Evolutionary conservation across 1,140 invertebrate genomes (phyloP), one percentile per base, ranked within the genome.

Genomic region (Caenorhabditis briggsae): DNA sequence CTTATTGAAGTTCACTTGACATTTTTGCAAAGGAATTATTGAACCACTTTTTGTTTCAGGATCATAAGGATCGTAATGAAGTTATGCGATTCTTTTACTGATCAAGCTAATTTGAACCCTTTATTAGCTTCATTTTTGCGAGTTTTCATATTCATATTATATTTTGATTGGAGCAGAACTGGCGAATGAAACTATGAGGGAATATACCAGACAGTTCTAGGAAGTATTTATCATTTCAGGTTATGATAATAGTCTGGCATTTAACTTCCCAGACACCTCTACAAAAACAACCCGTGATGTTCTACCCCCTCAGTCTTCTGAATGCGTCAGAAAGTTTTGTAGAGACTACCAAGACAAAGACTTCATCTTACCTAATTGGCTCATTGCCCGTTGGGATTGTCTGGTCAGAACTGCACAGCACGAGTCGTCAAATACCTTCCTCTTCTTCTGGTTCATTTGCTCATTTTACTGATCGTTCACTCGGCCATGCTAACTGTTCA

Each of bases 311-410:
- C 56, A n/a, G 56, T 58, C 56, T 58, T 14, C 8, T 5, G 18
- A 43, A 46, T 70, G 41, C 64, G 64, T 70, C 64, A 70, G 64
- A 70, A n/a, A 6, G 43, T 70, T 43, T 43, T 9, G 5, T 46
- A 20, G 16, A 64, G 8, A 64, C 56, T 18, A n/a, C 12, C 56
- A 58, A 58, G 16, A n/a, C 56, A 58, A 58, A 14, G 59, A 64
- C 20, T 33, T 64, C 59, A 33, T 64, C 20, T 64, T 9, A 6
- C 18, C 64, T 70, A 70, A 70, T 70, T 70, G 64, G 64, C 64
- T 65, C 64, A 65, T 65, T 14, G 16, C 12, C 64, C 64, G 12
- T 70, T 70, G 64, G 64, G 64, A 70, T 70, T 46, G 64, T 70
- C 64, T 70, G 64, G 64, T 70, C 64, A 70, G 64, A 70, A 70